Evolutionary conservation across 2,797 vertebrate species (phyloP), one percentile per base, ranked within the genome.

Genomic region (Sebastes diaconus): DNA sequence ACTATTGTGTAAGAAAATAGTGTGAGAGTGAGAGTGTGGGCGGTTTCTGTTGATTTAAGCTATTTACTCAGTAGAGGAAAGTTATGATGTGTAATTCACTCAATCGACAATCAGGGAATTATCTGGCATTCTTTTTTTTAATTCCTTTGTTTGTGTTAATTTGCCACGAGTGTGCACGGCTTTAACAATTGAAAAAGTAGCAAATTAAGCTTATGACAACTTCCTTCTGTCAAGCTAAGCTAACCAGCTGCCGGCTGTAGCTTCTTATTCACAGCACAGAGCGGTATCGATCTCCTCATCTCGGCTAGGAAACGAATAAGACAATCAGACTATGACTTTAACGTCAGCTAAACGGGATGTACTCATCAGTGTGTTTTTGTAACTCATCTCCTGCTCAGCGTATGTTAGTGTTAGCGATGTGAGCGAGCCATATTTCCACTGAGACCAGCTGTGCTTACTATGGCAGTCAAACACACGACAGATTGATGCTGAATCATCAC

Each of bases 1-100:
- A 65, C 69, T 73, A 59, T 63, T 81, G 74, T 83, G 61, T 76
- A 77, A 65, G 73, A 29, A 81, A 84, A 77, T 72, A 69, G 8
- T 24, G 10, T 22, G 57, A 39, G 36, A 14, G 36, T 39, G 12
- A 63, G 42, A 63, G 57, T 29, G 75, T 80, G 74, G 83, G 83
- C 27, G 80, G 69, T 71, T 86, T 80, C 30, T 30, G 42, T 54
- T 10, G 52, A 57, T 80, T 68, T 67, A 42, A 79, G 29, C 20
- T 70, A 20, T 83, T 86, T 75, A 30, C 42, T 79, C 42, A 20
- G 32, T 16, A 24, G 27, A 77, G 60, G 63, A 59, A 61, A 36
- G 6, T 75, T 68, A 25, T 36, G 55, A 7, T 71, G 16, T 71
- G 46, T 73, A 22, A 81, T 74, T 75, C 22, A 61, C 39, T 76